Percentiles rank a stretch among this genome's conserved stretches.
These are phyloP conservation scores for Carettochelys insculpta DNA, from an alignment of 2,113 vertebrate species.

Conservation along the genomic window DNA sequence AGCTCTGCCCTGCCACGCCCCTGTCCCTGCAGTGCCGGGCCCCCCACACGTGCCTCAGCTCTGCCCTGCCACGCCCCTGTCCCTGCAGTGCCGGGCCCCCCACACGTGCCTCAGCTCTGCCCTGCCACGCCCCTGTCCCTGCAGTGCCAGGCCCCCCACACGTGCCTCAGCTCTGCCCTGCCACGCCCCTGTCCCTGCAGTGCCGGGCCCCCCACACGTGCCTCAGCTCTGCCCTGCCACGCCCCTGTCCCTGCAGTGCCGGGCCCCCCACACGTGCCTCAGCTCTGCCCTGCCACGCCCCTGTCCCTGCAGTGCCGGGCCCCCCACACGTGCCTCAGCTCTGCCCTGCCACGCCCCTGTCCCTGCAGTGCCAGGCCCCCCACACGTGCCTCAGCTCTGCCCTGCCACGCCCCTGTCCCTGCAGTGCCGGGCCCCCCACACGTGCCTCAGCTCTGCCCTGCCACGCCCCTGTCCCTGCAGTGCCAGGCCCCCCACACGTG, in stretches of 20 bases:
- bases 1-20: background rate
- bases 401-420: background rate
- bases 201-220: no score
- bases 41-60: background rate
- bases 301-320: no score
- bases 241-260: background rate
- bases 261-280: rapidly evolving
- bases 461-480: rapidly evolving
- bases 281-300: background rate
- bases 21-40: no score
- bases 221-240: background rate
- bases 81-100: background rate
- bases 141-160: no score
- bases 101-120: rapidly evolving
- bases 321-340: no score
- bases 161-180: background rate
- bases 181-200: no score
- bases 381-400: background rate
- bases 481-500: no score
- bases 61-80: background rate
- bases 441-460: rapidly evolving
- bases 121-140: rapidly evolving
- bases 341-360: background rate
- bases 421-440: background rate
- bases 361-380: no score